These are phyloP conservation scores for Macrophya annulata DNA, from an alignment of 2,888 invertebrate genomes.

Conservation along the genomic window DNA sequence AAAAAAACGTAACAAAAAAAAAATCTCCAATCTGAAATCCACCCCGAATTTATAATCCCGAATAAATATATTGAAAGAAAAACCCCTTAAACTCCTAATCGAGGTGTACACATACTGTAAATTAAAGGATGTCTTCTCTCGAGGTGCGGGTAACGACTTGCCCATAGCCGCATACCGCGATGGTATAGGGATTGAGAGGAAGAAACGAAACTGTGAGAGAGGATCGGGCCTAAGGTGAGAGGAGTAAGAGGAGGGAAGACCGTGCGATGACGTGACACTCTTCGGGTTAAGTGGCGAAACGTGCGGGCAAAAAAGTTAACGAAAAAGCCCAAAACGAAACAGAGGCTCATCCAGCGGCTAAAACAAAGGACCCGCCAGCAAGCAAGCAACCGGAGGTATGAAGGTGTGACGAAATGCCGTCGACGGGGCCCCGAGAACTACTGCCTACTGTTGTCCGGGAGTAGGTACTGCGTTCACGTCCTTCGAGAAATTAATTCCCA, in stretches of 20 bases:
- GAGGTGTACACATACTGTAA: neutral
- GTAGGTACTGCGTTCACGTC: slow-evolving; percentile 36
- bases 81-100: neutral
- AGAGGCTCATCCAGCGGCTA: slow-evolving; percentile 71
- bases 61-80: too few species aligned
- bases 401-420: slow-evolving; percentile 76
- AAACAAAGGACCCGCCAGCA: slow-evolving; percentile 71
- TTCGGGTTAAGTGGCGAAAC: slow-evolving; percentile 78
- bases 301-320: slow-evolving; percentile 74
- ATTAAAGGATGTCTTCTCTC: slow-evolving; percentile 7
- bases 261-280: slow-evolving; percentile 72
- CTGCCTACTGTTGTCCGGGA: neutral
- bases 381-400: slow-evolving; percentile 62
- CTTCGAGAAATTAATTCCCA: slow-evolving; percentile 65
- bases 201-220: neutral
- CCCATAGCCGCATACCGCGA: slow-evolving; percentile 27
- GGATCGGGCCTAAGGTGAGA: neutral
- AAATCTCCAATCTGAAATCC: neutral
- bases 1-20: neutral
- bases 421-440: slow-evolving; percentile 4
- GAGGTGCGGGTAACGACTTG: slow-evolving; percentile 28
- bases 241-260: neutral
- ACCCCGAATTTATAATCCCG: neutral
- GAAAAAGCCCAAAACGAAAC: slow-evolving; percentile 71
- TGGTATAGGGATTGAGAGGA: neutral